Percentiles rank a stretch among this genome's conserved stretches.
Conservation (phyloP, 1,140 invertebrate genomes). For the Maconellicoccus hirsutus region DNA sequence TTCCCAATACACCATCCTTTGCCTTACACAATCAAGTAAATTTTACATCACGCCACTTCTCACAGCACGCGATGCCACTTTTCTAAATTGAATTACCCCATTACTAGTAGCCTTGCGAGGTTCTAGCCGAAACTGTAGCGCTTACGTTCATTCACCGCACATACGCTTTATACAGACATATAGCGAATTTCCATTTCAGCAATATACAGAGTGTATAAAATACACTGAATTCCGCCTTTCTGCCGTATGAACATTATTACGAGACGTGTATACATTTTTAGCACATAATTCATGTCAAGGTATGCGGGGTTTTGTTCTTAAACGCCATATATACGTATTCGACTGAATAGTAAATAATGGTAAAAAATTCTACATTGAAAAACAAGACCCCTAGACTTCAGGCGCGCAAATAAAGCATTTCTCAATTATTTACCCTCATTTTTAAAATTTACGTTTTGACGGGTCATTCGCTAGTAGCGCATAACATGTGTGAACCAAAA, state of each 20-base stretch:
- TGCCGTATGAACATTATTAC: slow-evolving; percentile 4
- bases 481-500: no score
- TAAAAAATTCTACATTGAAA: no score
- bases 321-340: no score
- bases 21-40: slow-evolving; percentile 8
- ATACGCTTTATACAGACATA: not conserved
- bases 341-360: no score
- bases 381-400: no score
- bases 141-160: not conserved
- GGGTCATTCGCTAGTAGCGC: no score
- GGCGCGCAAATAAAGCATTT: no score
- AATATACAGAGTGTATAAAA: not conserved
- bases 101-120: not conserved
- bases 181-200: not conserved
- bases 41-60: slow-evolving; percentile 1
- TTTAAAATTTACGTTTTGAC: no score
- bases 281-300: not conserved
- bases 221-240: not conserved
- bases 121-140: not conserved
- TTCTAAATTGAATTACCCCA: slow-evolving; percentile 4
- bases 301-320: not conserved
- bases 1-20: slow-evolving; percentile 3
- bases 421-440: no score
- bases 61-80: slow-evolving; percentile 6
- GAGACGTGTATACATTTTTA: not conserved